phyloP scores from a whole-genome alignment of 2,888 invertebrate species.

The Cephus sareptanus region DNA sequence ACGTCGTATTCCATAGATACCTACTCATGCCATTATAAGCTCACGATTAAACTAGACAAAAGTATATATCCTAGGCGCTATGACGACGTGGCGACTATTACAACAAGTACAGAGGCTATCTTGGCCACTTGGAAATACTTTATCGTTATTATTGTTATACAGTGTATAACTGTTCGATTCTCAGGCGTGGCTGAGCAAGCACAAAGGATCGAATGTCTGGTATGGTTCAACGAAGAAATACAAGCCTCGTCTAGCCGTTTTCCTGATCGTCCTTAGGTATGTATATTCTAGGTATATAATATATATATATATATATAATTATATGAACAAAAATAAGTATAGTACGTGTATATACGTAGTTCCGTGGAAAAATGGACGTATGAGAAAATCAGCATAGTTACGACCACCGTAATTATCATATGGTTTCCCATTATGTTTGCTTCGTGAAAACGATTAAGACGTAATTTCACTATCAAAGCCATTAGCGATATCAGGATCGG shows the following conservation, averaged over 20 bases:
- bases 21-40: background rate
- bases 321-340: background rate
- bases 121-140: background rate
- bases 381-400: background rate
- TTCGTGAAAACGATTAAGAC: constrained; percentile 1
- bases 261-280: background rate
- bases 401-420: background rate
- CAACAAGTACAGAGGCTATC: background rate
- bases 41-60: background rate
- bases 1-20: background rate
- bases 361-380: background rate
- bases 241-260: constrained; percentile 24
- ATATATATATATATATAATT: background rate
- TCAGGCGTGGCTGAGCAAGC: constrained; percentile 57
- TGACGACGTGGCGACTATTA: background rate
- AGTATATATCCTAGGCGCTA: background rate
- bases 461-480: constrained; percentile 33
- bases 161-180: constrained; percentile 25
- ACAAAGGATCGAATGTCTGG: constrained; percentile 42
- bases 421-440: background rate
- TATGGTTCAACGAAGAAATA: constrained; percentile 40
- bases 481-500: constrained; percentile 15
- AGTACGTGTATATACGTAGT: background rate
- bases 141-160: background rate
- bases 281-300: background rate